Percentiles rank a stretch among this genome's conserved stretches.
These are phyloP conservation scores for Cryptoblepharus egeriae DNA, from an alignment of 2,797 vertebrate species.

Conservation along the genomic window DNA sequence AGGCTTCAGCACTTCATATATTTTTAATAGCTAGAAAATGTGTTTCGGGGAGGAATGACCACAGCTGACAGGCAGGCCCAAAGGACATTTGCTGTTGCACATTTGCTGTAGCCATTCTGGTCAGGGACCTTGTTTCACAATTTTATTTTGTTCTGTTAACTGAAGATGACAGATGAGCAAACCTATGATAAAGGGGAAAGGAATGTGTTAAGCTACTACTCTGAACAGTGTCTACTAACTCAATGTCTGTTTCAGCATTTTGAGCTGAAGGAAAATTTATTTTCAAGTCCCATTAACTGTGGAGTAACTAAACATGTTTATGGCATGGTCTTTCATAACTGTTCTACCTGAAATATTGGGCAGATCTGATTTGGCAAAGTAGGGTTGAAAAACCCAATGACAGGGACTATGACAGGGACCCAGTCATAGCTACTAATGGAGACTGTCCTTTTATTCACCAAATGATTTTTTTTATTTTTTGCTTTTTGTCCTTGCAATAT, in stretches of 20 bases:
- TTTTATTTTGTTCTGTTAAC: slow-evolving; percentile 35
- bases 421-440: background rate
- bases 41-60: slow-evolving; percentile 35
- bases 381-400: background rate
- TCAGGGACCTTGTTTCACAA: slow-evolving; percentile 40
- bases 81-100: slow-evolving; percentile 32
- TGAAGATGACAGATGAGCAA: background rate
- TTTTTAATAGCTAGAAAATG: slow-evolving; percentile 58
- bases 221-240: slow-evolving; percentile 3
- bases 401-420: too few species aligned
- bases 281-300: background rate
- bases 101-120: slow-evolving; percentile 40
- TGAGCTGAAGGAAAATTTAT: background rate
- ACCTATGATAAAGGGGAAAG: slow-evolving; percentile 20
- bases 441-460: background rate
- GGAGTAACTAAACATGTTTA: background rate
- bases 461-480: background rate
- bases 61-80: slow-evolving; percentile 50
- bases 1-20: slow-evolving; percentile 10
- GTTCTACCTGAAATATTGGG: background rate
- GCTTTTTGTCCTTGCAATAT: background rate
- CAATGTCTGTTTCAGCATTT: slow-evolving; percentile 23
- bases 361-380: background rate
- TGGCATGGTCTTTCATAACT: background rate
- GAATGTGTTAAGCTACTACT: slow-evolving; percentile 16